These are phyloP conservation scores for Scolanthus callimorphus DNA, from an alignment of 92 coral and sea anemone species.

Conservation along the genomic window DNA sequence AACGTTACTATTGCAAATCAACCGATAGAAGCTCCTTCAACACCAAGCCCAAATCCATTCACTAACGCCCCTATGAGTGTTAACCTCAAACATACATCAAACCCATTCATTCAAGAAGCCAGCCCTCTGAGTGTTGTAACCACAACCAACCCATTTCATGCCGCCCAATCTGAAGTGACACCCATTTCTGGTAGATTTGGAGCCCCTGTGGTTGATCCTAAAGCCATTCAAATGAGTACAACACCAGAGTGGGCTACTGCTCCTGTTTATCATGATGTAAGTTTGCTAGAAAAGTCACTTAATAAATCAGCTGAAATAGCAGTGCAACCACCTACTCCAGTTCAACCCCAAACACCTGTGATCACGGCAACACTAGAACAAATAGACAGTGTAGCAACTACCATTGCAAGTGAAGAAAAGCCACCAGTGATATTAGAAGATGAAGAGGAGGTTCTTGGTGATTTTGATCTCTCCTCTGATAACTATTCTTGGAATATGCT, in stretches of 20 bases:
- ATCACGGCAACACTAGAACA: conserved; percentile 7
- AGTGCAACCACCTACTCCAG: not conserved
- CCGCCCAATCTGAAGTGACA: conserved; percentile 1
- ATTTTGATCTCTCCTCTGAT: conserved; percentile 29
- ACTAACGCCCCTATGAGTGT: conserved; percentile 39
- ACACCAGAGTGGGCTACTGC: conserved; percentile 3
- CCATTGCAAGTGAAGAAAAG: conserved; percentile 15
- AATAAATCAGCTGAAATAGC: conserved; percentile 9
- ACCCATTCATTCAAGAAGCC: conserved; percentile 50
- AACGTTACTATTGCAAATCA: conserved; percentile 50
- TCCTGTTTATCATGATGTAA: conserved; percentile 21
- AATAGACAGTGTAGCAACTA: conserved; percentile 24
- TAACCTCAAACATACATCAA: conserved; percentile 14
- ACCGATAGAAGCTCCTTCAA: conserved; percentile 16
- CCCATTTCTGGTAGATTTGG: not conserved
- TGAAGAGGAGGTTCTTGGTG: conserved; percentile 41
- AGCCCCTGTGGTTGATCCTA: too few species aligned
- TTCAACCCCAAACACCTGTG: not conserved
- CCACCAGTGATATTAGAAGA: conserved; percentile 4
- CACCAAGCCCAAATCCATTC: conserved; percentile 85
- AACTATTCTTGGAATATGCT: conserved; percentile 91
- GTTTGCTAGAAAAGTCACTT: conserved; percentile 20
- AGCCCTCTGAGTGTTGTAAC: conserved; percentile 43
- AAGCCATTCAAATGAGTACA: not conserved
- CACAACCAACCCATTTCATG: conserved; percentile 68